Base-by-base conservation (phyloP, 2,797 vertebrate species). In the Chaenodraco wilsoni region DNA sequence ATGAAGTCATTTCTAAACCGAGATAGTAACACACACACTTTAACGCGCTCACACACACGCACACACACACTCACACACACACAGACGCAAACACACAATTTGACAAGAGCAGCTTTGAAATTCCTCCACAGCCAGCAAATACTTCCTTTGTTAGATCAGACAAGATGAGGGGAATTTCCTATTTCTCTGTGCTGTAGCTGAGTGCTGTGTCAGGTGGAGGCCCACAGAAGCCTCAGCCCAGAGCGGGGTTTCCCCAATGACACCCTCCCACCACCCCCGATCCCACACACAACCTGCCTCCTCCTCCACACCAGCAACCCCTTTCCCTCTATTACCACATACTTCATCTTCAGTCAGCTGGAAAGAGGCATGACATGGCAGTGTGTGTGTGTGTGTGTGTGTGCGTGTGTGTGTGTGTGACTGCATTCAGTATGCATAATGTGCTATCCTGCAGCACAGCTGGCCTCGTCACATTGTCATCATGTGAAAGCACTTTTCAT, bases 151-250 rank as follows among this genome's bases (percentile, higher is more conserved):
- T 92, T 69, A 86, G 82, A 74, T 91, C 87, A 88, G 83, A 78
- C 71, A 59, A 79, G 67, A 61, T 11, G 60, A 82, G 76, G 92
- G 92, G 90, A 90, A 92, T 90, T 93, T 92, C 89, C 91, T 90
- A 21, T 66, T 83, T 87, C 63, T 72, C 49, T 69, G 33, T 44
- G 54, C 43, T 87, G 27, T 83, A 40, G 59, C 62, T 9, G 60
- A 81, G 9, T 88, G 89, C 88, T 88, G 88, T 82, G 86, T 92
- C 89, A 92, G 90, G 88, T 91, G 86, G 79, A 89, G 87, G 72
- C 86, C 84, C 86, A 62, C 88, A 91, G 83, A 89, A 89, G 89
- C 83, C 90, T 87, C 87, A 89, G 48, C 85, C 88, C 86, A 79
- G 81, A 76, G 54, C 44, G 91, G 91, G 91, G 81, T 90, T 92